Conservation (phyloP, 2,797 vertebrate species). For the Hipposideros larvatus region DNA sequence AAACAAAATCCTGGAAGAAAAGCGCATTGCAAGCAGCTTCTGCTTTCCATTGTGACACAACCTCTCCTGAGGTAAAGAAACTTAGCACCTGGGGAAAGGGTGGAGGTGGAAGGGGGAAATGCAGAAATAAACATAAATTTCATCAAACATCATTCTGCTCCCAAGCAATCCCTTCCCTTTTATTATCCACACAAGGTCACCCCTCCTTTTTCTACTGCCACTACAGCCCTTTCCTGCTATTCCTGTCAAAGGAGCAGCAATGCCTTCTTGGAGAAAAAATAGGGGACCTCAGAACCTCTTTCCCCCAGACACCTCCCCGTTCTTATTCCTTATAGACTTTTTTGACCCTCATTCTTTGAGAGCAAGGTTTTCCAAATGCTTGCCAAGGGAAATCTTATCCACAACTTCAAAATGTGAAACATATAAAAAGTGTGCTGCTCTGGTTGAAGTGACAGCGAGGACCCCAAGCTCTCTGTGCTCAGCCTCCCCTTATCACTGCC, state of each 20-base stretch:
- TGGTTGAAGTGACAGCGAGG: neutral
- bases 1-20: neutral
- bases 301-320: neutral
- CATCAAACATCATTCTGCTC: neutral
- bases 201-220: too few species aligned
- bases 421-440: neutral
- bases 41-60: neutral
- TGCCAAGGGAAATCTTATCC: neutral
- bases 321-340: neutral
- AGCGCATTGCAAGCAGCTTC: neutral
- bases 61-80: neutral
- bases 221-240: neutral
- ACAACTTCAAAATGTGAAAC: neutral
- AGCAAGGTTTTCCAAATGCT: neutral
- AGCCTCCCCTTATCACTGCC: neutral
- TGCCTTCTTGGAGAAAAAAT: neutral
- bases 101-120: neutral
- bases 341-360: neutral
- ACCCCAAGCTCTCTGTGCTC: neutral
- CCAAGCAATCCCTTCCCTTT: neutral
- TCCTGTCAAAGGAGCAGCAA: neutral
- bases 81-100: neutral
- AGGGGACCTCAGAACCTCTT: neutral
- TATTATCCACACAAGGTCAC: neutral
- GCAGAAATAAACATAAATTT: neutral